These are phyloP conservation scores for Sanderia malayensis DNA, from an alignment of 30 jellyfish, hydroid and myxozoan species.

Conservation along the genomic window DNA sequence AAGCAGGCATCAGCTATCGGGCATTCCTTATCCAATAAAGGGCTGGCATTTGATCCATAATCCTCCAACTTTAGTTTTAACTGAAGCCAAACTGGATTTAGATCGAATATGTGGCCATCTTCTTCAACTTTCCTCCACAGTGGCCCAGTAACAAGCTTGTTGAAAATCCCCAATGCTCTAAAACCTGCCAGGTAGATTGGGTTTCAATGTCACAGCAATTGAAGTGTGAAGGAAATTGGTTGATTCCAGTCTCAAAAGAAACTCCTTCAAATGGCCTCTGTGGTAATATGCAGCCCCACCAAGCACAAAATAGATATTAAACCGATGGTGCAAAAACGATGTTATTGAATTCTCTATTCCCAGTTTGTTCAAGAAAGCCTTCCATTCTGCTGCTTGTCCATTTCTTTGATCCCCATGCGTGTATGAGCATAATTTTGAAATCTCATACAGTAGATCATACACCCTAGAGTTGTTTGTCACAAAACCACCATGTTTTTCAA, in stretches of 20 bases:
- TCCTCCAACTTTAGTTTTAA: not conserved
- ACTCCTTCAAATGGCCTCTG: slow-evolving; percentile 24
- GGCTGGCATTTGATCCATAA: slow-evolving; percentile 7
- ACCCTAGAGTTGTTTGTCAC: not conserved
- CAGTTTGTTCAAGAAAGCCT: slow-evolving; percentile 6
- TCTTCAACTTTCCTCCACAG: slow-evolving; percentile 22
- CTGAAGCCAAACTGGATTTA: slow-evolving; percentile 1
- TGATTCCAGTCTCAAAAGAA: not conserved
- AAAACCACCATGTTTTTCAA: slow-evolving; percentile 37
- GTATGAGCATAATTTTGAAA: slow-evolving; percentile 5
- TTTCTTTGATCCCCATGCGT: slow-evolving; percentile 45
- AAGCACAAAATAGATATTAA: slow-evolving; percentile 22
- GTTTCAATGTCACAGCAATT: slow-evolving; percentile 9
- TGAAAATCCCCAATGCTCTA: slow-evolving; percentile 33
- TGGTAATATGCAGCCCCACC: slow-evolving; percentile 49
- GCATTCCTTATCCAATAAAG: not conserved
- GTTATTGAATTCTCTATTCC: not conserved
- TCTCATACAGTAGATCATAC: slow-evolving; percentile 1
- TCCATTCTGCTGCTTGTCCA: slow-evolving; percentile 46
- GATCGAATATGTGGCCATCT: slow-evolving; percentile 19
- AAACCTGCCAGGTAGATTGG: slow-evolving; percentile 7
- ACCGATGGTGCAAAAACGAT: slow-evolving; percentile 31
- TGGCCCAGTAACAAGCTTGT: slow-evolving; percentile 40
- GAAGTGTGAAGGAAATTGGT: slow-evolving; percentile 15
- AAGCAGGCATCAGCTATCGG: not conserved